These are phyloP conservation scores for Microtus ochrogaster DNA, from an alignment of 2,113 vertebrate species.

Conservation along the genomic window DNA sequence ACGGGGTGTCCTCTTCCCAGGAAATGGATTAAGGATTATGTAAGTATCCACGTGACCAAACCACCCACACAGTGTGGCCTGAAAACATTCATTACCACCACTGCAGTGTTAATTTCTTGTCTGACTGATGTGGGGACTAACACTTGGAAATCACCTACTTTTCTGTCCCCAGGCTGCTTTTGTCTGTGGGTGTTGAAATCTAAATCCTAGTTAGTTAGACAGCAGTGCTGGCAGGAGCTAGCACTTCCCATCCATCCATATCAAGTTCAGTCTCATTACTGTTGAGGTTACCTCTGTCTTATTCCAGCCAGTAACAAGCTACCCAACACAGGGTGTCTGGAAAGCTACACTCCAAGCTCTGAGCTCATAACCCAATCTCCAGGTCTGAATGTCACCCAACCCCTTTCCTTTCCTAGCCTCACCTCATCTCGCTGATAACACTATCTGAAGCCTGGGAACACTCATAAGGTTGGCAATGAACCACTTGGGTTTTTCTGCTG, in stretches of 20 bases:
- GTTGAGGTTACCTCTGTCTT: neutral
- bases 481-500: constrained; percentile 46
- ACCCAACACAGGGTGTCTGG: neutral
- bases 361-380: constrained; percentile 62
- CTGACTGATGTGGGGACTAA: neutral
- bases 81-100: neutral
- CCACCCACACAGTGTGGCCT: neutral
- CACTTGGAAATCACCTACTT: neutral
- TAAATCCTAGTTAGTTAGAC: constrained; percentile 41
- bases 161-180: constrained; percentile 27
- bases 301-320: constrained; percentile 21
- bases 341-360: constrained; percentile 12
- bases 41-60: neutral
- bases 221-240: constrained; percentile 7
- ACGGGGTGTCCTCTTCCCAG: neutral
- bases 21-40: fast-evolving
- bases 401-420: constrained; percentile 19
- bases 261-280: neutral
- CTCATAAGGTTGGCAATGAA: constrained; percentile 29
- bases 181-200: constrained; percentile 10
- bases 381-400: constrained; percentile 17
- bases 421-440: constrained; percentile 63
- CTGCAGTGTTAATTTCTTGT: neutral
- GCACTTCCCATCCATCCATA: constrained; percentile 7
- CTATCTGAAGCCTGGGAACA: constrained; percentile 57